These are phyloP conservation scores for Coendou prehensilis DNA, from an alignment of 2,797 vertebrate species.

Conservation along the genomic window DNA sequence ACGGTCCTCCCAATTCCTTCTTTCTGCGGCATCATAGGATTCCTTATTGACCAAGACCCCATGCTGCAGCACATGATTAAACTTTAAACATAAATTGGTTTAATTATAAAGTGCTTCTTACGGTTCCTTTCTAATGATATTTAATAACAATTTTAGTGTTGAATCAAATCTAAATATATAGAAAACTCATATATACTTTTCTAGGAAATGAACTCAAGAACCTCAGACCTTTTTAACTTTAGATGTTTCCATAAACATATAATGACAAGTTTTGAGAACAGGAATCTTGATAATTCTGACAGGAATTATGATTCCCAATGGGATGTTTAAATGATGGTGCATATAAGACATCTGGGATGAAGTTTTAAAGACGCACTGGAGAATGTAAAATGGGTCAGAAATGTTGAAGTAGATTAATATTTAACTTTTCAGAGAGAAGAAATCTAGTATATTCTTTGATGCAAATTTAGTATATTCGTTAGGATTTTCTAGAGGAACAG, in stretches of 20 bases:
- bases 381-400: neutral
- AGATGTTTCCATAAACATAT: neutral
- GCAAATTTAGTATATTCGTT: neutral
- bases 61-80: neutral
- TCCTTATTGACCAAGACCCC: neutral
- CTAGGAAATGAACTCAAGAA: neutral
- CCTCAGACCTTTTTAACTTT: neutral
- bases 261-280: neutral
- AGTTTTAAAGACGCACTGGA: neutral
- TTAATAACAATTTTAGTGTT: neutral
- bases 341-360: neutral
- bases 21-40: neutral
- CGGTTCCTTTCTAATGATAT: neutral
- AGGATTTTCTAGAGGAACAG: neutral
- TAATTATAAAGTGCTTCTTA: neutral
- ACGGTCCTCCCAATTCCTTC: accelerated
- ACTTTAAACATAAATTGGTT: neutral
- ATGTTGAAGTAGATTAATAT: neutral
- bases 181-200: neutral
- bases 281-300: neutral
- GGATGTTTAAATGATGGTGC: neutral
- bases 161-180: neutral
- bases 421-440: slow-evolving; percentile 6
- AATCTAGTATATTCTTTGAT: neutral
- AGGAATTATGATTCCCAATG: neutral